Conservation (phyloP, 2,888 invertebrate genomes). For the Microplitis deprimator region DNA sequence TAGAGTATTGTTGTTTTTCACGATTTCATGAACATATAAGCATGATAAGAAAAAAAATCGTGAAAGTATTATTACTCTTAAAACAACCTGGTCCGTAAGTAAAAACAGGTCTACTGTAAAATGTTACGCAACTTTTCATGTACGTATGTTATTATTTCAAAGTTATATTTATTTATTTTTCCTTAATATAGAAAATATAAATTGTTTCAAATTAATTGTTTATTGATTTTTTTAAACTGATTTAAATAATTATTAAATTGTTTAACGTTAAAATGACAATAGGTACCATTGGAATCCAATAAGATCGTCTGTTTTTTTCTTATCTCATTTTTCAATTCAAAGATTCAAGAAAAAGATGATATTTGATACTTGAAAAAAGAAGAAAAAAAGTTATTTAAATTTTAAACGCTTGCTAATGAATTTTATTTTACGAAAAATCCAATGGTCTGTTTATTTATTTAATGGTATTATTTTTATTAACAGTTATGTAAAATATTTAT, state of each 20-base stretch:
- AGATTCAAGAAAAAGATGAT: neutral
- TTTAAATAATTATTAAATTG: neutral
- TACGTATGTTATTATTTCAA: conserved; percentile 4
- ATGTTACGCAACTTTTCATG: conserved; percentile 19
- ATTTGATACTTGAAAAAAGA: too few relatives aligned
- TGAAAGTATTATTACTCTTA: conserved; percentile 26
- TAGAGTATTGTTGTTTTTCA: neutral
- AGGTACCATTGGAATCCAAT: neutral
- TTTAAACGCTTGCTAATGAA: too few relatives aligned
- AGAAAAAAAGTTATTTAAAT: too few relatives aligned
- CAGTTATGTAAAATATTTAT: neutral
- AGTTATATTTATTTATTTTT: neutral
- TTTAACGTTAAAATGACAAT: neutral
- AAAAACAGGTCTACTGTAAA: conserved; percentile 17
- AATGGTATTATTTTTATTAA: neutral
- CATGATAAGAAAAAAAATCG: conserved; percentile 4
- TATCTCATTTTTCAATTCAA: neutral
- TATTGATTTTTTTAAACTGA: neutral
- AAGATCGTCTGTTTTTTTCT: neutral
- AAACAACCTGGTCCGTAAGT: conserved; percentile 9
- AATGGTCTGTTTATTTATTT: neutral
- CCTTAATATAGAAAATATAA: neutral
- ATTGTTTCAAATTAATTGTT: neutral
- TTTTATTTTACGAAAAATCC: neutral
- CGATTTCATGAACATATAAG: neutral